Base-by-base conservation (phyloP, 2,888 invertebrate genomes). In the Patella depressa region DNA sequence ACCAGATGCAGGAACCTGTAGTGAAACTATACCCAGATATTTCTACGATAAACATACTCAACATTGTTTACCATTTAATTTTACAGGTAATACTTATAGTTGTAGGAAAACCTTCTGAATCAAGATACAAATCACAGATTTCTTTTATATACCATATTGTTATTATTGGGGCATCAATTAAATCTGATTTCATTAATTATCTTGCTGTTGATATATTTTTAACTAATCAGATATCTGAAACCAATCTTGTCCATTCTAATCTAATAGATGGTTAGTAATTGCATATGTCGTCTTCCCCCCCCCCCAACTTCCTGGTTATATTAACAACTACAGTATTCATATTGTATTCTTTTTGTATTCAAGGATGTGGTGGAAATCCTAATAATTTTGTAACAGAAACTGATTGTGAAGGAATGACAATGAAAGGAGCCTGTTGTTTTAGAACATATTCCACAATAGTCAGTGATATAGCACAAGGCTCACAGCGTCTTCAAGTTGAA, bases 301-400 rank as follows among this genome's bases (percentile, higher is more conserved):
- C 7, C 45, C 45, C 45, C 7, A 45, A 9, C 4, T 45, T 45
- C 45, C 45, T 45, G 45, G 45, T 45, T 45, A 9, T 45, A 45
- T 45, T 45, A 7, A 0, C 45, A 7, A 45, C 9, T 9, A 45
- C 45, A 45, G 45, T 45, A 45, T 7, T 45, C 45, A 45, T 9
- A 45, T 45, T 45, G 7, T 45, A 9, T 45, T 45, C 45, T 45
- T 54, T 72, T 57, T 79, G 9, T 72, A 55, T 59, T 72, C 4
- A 76, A 89, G 89, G 89, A 34, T 90, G 89, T 85, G 88, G 88
- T 72, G 89, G 89, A 15, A 90, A 90, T 78, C 82, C 87, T 15
- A 90, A 89, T 84, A 90, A 89, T 82, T 90, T 87, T 78, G 82
- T 83, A 80, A 85, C 84, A 19, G 73, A 87, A 45, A 84, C 85